Base-by-base conservation (phyloP, 2,113 vertebrate species). In the Lipophrys pholis region DNA sequence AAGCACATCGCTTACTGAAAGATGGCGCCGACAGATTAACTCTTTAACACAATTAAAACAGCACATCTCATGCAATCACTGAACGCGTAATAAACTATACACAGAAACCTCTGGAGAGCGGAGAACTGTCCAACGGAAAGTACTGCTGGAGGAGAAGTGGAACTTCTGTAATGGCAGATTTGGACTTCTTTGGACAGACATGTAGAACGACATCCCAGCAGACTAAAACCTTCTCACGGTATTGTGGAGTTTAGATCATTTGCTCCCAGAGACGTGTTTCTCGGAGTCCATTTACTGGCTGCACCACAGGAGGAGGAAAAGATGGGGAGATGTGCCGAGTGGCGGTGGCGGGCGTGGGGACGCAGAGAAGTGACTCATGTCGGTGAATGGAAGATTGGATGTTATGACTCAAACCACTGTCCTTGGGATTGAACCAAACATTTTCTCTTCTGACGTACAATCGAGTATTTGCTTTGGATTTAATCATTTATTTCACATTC, bases 1-100 rank as follows among this genome's bases (percentile, higher is more conserved):
- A 86, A 69, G 77, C 74, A 62, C 5, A 66, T 36, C 7, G 53
- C 58, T 87, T 82, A 87, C 77, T 85, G 82, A 66, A 78, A 84
- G 78, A 88, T 81, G 67, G 70, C 46, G 16, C 10, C 62, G 7
- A 9, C 48, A 40, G 85, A 89, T 88, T 83, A 83, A 53, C 12
- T 75, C 51, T 53, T 21, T 54, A 58, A 82, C 63, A 74, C 73
- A 86, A 84, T 79, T 77, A 79, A 81, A 81, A 78, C 2, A 1
- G 39, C 53, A 21, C 61, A 60, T 51, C 42, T 45, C 75, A 68
- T 30, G 11, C 62, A 57, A 50, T 56, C 64, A 67, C 48, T 9
- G 40, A 69, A 57, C 53, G 48, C 61, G 50, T n/a, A 70, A 53
- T 40, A n/a, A n/a, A 61, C 51, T 5, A 35, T 36, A 45, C 45